Evolutionary conservation across 2,113 vertebrate genomes (phyloP).

Genomic region (Dicerorhinus sumatrensis): DNA sequence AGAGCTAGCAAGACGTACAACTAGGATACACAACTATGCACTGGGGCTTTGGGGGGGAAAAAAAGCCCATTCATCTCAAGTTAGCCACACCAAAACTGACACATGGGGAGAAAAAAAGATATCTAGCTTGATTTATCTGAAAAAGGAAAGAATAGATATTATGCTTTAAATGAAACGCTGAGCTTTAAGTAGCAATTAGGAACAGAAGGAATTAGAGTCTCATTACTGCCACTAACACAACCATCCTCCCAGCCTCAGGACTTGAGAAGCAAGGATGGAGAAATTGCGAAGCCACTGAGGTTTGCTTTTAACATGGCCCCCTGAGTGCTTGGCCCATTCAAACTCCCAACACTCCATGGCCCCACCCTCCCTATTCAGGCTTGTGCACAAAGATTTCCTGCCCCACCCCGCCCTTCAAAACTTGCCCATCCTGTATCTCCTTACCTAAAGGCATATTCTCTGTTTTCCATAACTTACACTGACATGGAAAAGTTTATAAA

Average conservation of each 20-base stretch:
- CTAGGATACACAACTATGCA: no score
- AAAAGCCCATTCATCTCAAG: neutral
- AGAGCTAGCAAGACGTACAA: no score
- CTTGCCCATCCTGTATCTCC: neutral
- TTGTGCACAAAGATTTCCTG: neutral
- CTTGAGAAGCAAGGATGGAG: neutral
- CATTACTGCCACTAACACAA: neutral
- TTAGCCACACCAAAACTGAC: neutral
- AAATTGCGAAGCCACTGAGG: neutral
- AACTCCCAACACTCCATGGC: neutral
- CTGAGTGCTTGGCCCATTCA: neutral
- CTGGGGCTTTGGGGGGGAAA: no score
- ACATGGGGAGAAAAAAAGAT: neutral
- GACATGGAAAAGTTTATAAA: neutral
- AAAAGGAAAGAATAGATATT: neutral
- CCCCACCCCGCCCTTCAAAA: neutral
- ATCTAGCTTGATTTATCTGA: neutral
- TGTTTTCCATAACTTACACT: neutral
- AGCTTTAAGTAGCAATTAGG: neutral
- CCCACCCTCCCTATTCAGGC: neutral
- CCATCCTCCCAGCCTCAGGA: neutral
- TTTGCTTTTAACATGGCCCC: neutral
- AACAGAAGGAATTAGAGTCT: neutral
- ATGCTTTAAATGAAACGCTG: neutral
- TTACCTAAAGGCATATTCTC: neutral